Evolutionary conservation across 1,140 invertebrate species (phyloP), one percentile per base, ranked within the genome.

Genomic region (Cherax destructor): DNA sequence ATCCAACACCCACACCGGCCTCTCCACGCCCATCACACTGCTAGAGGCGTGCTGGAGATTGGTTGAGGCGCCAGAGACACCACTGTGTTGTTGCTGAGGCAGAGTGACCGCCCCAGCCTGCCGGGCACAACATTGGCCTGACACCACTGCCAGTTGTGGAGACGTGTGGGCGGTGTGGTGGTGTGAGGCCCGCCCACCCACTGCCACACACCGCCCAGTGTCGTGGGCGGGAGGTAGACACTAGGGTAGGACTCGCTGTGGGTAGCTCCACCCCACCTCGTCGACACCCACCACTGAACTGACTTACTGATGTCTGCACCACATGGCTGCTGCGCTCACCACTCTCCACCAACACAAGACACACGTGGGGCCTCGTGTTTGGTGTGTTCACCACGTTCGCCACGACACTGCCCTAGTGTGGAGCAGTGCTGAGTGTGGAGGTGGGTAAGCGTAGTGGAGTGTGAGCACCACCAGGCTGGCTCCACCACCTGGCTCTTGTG

Each of bases 111-210:
- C 69, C 69, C 69, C 7, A 9, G 24, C n/a, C 69, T 7, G 69
- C n/a, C 69, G 69, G 69, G 69, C 69, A 74, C n/a, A 7, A 74
- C n/a, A 74, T 21, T 30, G 69, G 69, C 4, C n/a, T n/a, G 9
- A 9, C 69, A 74, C 69, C 69, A 30, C 69, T 3, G n/a, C 9
- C n/a, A 74, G 69, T 30, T 24, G n/a, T 74, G 9, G 69, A 16
- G 5, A 74, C 61, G 69, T 74, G 69, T 74, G 69, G 69, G 69
- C n/a, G 69, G 69, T 74, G 24, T 74, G 69, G 69, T 30, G n/a
- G 24, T 74, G 69, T 30, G 69, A 74, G 24, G 24, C 16, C 69
- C 69, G 24, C 69, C 69, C 69, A 24, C n/a, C 69, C n/a, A 74
- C 69, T 74, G n/a, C 69, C n/a, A 6, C n/a, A 30, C 69, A 74